Evolutionary conservation across 1,140 invertebrate genomes (phyloP), one percentile per base, ranked within the genome.

Genomic region (Macrostomum lignano): DNA sequence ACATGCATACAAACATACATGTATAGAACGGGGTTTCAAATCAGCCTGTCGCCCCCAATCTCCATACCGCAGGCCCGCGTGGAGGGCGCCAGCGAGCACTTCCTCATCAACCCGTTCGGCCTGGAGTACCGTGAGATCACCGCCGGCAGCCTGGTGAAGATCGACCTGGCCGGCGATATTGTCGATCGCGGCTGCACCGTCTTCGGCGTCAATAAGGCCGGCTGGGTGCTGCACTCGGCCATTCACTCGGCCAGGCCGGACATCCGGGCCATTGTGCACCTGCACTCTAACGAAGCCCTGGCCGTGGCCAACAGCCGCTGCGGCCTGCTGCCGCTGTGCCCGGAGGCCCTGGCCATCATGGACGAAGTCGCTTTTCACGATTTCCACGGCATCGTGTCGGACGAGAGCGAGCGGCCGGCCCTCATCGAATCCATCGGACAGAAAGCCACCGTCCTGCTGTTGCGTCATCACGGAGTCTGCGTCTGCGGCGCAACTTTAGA

Each of bases 211-310:
- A 72, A 70, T 48, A 59, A 64, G 39, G 58, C 61, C 21, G 66
- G 74, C 31, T 96, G 86, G 60, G 70, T 72, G 24, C 63, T 96
- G 31, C 88, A 96, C 53, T 81, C 86, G 25, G 76, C 79, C 30
- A 78, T 98, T 49, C 88, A 98, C 61, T 73, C 78, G 25, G 75
- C 81, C 3, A 68, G 91, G 31, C 88, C 88, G 3, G 91, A 98
- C 56, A 69, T 94, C 39, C 74, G 74, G 46, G 88, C 79, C 55
- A 73, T 94, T 50, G 70, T 96, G 43, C 84, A 94, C 60, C 67
- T 93, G 39, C 78, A 82, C 44, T 75, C 73, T 44, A 71, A 78
- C 31, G 66, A 73, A 31, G 78, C 81, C 35, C 71, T 84, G 36
- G 82, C 86, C 30, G 73, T 74, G 49, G 19, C 17, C 6, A n/a